These are phyloP conservation scores for Pelecanus crispus DNA, from an alignment of 2,113 vertebrate species.

Conservation along the genomic window DNA sequence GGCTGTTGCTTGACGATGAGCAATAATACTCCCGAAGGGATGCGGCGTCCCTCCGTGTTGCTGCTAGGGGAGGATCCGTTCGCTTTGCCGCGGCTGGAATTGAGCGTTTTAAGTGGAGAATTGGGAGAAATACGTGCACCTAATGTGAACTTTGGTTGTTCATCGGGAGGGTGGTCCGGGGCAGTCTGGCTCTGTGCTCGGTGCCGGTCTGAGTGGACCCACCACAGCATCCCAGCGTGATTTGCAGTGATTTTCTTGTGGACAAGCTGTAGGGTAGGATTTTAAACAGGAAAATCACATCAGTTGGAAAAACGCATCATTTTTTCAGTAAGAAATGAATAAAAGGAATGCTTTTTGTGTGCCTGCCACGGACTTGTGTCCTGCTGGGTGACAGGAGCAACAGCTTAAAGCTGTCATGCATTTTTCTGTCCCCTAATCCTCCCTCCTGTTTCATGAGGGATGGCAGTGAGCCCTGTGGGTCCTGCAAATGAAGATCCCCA, in stretches of 20 bases:
- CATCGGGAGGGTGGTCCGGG: fast-evolving
- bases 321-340: not conserved
- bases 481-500: not conserved
- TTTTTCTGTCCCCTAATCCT: not conserved
- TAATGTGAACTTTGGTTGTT: fast-evolving
- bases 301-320: not conserved
- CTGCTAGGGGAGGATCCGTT: not conserved
- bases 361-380: not conserved
- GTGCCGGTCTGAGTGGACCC: not conserved
- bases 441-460: not conserved
- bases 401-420: not conserved
- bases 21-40: not conserved
- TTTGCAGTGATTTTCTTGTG: not conserved
- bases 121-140: not conserved
- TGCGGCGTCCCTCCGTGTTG: fast-evolving
- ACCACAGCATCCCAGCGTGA: fast-evolving
- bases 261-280: not conserved
- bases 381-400: constrained; percentile 17
- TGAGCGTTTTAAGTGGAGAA: not conserved
- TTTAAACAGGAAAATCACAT: not conserved
- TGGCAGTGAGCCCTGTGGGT: not conserved
- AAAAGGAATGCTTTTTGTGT: not conserved
- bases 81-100: not conserved
- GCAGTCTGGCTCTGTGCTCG: not conserved
- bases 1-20: not conserved